phyloP scores from a whole-genome alignment of 1,140 invertebrate genomes.

The Brachionus koreanus region DNA sequence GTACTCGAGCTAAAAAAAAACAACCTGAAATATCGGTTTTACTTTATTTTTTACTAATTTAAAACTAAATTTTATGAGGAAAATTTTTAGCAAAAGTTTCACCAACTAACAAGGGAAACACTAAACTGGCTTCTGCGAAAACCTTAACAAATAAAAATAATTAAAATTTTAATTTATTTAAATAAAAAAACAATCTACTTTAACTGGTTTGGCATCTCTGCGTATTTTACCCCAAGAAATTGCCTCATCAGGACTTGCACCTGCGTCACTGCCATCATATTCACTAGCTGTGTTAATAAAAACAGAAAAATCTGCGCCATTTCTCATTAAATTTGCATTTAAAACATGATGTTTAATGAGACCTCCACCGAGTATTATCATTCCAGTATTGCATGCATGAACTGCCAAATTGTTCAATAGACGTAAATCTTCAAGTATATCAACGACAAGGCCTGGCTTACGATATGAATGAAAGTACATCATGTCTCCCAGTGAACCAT shows the following conservation, averaged over 20 bases:
- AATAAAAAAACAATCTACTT: conserved; percentile 65
- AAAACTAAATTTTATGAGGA: conserved; percentile 2
- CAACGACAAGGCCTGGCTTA: conserved; percentile 81
- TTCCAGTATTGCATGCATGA: conserved; percentile 84
- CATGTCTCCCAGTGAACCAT: conserved; percentile 98
- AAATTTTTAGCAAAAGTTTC: conserved; percentile 78
- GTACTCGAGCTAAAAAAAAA: background rate
- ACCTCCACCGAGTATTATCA: conserved; percentile 90
- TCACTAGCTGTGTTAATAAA: conserved; percentile 95
- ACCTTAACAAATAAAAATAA: conserved; percentile 26
- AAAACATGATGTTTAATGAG: conserved; percentile 98
- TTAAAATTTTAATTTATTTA: background rate
- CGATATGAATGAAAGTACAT: conserved; percentile 93
- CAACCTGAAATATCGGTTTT: background rate
- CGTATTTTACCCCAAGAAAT: conserved; percentile 97
- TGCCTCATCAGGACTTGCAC: conserved; percentile 94
- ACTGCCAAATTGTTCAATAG: conserved; percentile 89
- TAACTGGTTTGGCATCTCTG: conserved; percentile 77
- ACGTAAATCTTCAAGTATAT: conserved; percentile 76
- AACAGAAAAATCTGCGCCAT: conserved; percentile 94
- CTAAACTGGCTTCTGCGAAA: conserved; percentile 80
- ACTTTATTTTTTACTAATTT: background rate
- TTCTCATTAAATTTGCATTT: conserved; percentile 63
- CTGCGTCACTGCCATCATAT: conserved; percentile 91
- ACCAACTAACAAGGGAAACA: conserved; percentile 88